A percentile compares a stretch with the other conserved stretches of the same genome.
These are phyloP conservation scores for Tetranychus piercei DNA, from an alignment of 2,888 invertebrate species.

Conservation along the genomic window DNA sequence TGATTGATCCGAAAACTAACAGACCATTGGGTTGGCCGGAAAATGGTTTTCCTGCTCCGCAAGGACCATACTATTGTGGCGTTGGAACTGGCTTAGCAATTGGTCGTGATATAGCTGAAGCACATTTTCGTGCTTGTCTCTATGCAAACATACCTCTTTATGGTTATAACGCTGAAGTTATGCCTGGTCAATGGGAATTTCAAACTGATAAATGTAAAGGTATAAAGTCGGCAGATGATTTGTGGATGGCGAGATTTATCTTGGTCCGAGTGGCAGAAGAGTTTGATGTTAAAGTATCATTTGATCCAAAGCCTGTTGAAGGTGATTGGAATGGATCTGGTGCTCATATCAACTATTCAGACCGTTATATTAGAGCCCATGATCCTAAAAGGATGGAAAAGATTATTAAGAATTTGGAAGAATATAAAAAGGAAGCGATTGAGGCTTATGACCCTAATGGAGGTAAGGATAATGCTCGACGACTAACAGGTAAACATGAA, in stretches of 20 bases:
- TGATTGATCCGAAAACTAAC: constrained; percentile 33
- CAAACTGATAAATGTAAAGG: constrained; percentile 73
- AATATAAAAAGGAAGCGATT: constrained; percentile 36
- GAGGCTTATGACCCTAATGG: constrained; percentile 36
- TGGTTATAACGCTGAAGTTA: constrained; percentile 92
- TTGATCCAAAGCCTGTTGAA: constrained; percentile 53
- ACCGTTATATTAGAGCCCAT: constrained; percentile 30
- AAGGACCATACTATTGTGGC: constrained; percentile 95
- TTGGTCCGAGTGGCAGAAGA: constrained; percentile 71
- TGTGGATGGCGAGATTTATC: constrained; percentile 70
- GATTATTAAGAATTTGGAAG: constrained; percentile 35
- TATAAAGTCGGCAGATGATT: constrained; percentile 48
- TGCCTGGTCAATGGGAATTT: constrained; percentile 70
- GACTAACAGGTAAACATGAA: constrained; percentile 38
- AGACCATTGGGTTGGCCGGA: constrained; percentile 84
- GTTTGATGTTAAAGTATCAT: constrained; percentile 57
- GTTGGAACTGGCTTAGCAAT: constrained; percentile 87
- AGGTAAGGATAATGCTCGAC: constrained; percentile 37
- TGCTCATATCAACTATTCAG: constrained; percentile 40
- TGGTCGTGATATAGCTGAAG: constrained; percentile 86
- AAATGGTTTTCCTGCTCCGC: constrained; percentile 79
- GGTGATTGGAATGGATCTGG: constrained; percentile 38
- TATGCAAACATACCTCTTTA: constrained; percentile 80
- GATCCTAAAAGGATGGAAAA: constrained; percentile 18
- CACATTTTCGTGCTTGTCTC: constrained; percentile 82